Conservation (phyloP, 1,140 invertebrate genomes). For the Cherax quadricarinatus region DNA sequence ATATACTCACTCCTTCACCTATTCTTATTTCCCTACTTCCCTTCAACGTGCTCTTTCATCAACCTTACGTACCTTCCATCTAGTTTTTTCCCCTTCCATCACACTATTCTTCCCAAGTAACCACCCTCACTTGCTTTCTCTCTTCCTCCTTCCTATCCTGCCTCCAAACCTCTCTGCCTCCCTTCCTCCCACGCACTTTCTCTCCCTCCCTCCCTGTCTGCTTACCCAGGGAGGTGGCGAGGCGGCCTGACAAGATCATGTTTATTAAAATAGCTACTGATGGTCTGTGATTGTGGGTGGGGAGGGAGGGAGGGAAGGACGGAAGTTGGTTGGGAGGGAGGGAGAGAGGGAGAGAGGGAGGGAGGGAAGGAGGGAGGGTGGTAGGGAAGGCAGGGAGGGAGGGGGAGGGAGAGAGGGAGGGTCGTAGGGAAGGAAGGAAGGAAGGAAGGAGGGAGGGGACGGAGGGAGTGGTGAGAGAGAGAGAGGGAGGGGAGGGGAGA, state of each 20-base stretch:
- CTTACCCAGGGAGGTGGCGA: not conserved
- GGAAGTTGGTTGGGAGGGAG: not conserved
- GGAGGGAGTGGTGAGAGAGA: not conserved
- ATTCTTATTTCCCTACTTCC: not conserved
- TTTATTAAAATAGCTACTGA: constrained; percentile 1
- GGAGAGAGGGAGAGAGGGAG: no score
- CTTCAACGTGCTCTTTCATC: no score
- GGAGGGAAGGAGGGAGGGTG: not conserved
- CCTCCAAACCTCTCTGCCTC: not conserved
- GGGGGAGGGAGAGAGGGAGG: not conserved
- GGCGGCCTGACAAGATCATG: not conserved
- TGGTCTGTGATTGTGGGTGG: not conserved
- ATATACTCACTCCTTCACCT: not conserved
- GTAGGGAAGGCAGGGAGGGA: not conserved
- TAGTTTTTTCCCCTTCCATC: not conserved
- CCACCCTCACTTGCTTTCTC: not conserved
- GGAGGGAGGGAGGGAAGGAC: not conserved
- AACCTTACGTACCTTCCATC: not conserved
- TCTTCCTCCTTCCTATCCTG: not conserved
- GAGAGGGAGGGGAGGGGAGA: not conserved
- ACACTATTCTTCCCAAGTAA: not conserved
- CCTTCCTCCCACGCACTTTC: not conserved
- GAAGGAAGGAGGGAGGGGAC: not conserved
- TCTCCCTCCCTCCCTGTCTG: not conserved
- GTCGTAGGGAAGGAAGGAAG: not conserved